Percentiles rank a stretch among this genome's conserved stretches.
These are phyloP conservation scores for Homarus gammarus DNA, from an alignment of 2,888 invertebrate genomes.

Conservation along the genomic window DNA sequence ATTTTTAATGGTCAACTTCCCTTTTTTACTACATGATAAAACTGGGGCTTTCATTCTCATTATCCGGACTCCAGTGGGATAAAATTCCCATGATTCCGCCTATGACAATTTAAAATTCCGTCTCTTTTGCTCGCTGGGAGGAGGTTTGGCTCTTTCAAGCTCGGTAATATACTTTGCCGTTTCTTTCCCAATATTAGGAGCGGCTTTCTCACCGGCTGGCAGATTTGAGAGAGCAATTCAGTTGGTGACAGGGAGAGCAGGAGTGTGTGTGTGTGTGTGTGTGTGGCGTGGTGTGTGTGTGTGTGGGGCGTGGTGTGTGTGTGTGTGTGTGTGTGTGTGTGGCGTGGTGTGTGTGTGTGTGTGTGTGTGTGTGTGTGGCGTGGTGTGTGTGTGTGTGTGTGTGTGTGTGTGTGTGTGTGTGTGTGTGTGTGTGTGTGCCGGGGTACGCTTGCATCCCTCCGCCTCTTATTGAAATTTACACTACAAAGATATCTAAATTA, in stretches of 20 bases:
- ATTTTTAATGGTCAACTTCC: conserved; percentile 35
- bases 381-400: too few relatives aligned
- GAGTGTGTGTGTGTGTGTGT: too few relatives aligned
- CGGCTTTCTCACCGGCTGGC: conserved; percentile 23
- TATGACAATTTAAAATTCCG: conserved; percentile 40
- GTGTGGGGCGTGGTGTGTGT: too few relatives aligned
- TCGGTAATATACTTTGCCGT: conserved; percentile 24
- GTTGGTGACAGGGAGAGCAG: conserved; percentile 8
- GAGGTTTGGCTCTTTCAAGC: conserved; percentile 27
- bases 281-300: too few relatives aligned
- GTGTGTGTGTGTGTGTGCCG: too few relatives aligned
- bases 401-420: too few relatives aligned
- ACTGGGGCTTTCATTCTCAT: conserved; percentile 26
- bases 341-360: too few relatives aligned
- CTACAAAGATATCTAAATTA: too few relatives aligned
- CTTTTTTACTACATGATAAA: conserved; percentile 32
- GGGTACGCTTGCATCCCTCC: too few relatives aligned
- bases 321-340: too few relatives aligned
- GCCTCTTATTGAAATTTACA: too few relatives aligned
- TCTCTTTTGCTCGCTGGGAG: background rate
- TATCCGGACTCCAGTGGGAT: conserved; percentile 12
- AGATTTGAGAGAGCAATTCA: conserved; percentile 40
- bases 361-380: too few relatives aligned
- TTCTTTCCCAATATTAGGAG: conserved; percentile 42
- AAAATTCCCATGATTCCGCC: conserved; percentile 29